Conservation (phyloP, 1,140 invertebrate genomes). For the Orchesella cincta region DNA sequence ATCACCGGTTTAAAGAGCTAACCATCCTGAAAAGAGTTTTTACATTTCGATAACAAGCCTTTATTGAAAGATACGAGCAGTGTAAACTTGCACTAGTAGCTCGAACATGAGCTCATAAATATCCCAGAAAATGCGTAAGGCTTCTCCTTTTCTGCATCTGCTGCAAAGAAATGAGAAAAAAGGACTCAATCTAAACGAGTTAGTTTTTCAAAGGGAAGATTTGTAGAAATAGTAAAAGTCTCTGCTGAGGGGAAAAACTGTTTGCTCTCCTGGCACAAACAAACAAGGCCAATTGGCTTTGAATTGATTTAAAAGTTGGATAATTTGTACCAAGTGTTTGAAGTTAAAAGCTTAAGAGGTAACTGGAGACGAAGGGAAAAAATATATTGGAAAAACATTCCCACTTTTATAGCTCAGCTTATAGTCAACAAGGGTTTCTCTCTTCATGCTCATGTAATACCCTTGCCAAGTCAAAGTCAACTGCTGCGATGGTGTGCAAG, state of each 20-base stretch:
- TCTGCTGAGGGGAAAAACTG: not conserved
- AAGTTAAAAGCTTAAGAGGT: not conserved
- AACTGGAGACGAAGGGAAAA: not conserved
- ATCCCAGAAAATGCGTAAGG: too few relatives aligned
- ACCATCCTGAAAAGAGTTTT: not conserved
- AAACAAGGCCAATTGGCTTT: not conserved
- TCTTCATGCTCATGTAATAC: too few relatives aligned
- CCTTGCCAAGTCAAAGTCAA: too few relatives aligned
- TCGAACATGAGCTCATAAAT: not conserved
- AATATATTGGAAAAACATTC: not conserved
- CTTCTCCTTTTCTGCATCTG: too few relatives aligned
- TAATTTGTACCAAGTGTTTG: constrained; percentile 11
- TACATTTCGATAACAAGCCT: constrained; percentile 5
- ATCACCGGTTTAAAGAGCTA: not conserved
- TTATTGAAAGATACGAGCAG: constrained; percentile 18
- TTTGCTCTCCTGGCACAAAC: not conserved
- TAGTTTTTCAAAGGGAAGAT: too few relatives aligned
- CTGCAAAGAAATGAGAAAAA: not conserved
- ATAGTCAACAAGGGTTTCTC: too few relatives aligned
- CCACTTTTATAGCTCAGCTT: too few relatives aligned
- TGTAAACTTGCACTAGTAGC: not conserved
- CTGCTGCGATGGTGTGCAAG: too few relatives aligned
- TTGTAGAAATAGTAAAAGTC: too few relatives aligned
- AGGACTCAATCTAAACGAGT: too few relatives aligned
- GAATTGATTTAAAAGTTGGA: constrained; percentile 15